Conservation (phyloP, 2,113 vertebrate genomes). For the Grammomys surdaster region DNA sequence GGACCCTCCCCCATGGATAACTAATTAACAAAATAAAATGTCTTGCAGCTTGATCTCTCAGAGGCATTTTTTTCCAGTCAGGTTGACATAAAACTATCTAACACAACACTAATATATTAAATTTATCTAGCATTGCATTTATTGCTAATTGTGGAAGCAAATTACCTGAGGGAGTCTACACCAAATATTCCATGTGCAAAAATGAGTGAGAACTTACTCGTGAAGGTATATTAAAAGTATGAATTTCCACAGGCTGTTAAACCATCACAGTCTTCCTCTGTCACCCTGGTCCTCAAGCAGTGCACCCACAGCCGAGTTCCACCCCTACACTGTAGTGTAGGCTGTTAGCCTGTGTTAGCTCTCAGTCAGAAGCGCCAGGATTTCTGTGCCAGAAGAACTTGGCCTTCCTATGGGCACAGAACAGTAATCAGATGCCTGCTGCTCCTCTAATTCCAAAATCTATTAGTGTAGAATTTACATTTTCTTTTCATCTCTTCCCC, state of each 20-base stretch:
- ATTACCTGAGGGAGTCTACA: not conserved
- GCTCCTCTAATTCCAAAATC: conserved; percentile 36
- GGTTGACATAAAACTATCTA: not conserved
- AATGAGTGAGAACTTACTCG: not conserved
- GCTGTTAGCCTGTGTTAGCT: not conserved
- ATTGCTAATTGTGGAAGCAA: not conserved
- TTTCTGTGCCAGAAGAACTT: not conserved
- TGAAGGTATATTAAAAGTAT: not conserved
- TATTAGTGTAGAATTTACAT: not conserved
- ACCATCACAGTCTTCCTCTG: not conserved
- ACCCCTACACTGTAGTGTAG: not conserved
- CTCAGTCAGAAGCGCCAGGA: not conserved
- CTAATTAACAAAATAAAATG: not conserved
- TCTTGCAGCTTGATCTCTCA: not conserved
- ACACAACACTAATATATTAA: not conserved
- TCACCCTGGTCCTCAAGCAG: not conserved
- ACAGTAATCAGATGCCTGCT: not conserved
- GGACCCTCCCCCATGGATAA: not conserved
- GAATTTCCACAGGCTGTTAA: not conserved
- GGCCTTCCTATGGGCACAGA: conserved; percentile 12
- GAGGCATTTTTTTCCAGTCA: not conserved
- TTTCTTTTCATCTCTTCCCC: not conserved
- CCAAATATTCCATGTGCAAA: not conserved
- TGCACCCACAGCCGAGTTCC: not conserved
- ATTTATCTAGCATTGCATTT: not conserved